phyloP scores from a whole-genome alignment of 2,888 invertebrate species.

The Sepioteuthis lessoniana region DNA sequence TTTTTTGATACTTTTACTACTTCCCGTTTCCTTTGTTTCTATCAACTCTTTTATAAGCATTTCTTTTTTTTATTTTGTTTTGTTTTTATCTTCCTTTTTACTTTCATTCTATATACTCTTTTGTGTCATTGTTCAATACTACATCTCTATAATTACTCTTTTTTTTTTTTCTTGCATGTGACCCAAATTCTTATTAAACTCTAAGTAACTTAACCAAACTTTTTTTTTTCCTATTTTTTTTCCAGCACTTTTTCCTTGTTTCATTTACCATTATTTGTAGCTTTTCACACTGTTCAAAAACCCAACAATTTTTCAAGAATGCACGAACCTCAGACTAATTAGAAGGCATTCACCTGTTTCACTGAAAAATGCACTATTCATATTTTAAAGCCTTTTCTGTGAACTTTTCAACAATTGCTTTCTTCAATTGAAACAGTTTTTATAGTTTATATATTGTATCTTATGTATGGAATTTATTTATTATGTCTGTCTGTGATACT shows the following conservation, averaged over 20 bases:
- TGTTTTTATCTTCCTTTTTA: background rate
- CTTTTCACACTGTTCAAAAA: background rate
- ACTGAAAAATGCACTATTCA: background rate
- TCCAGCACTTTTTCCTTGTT: background rate
- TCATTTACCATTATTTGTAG: background rate
- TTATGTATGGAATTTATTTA: background rate
- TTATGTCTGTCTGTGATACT: too few species aligned
- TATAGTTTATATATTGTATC: background rate
- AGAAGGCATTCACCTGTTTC: background rate
- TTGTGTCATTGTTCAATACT: background rate
- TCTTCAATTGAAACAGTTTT: background rate
- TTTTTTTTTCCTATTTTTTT: background rate
- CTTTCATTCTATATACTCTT: background rate
- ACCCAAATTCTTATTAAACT: background rate
- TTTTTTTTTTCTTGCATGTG: background rate
- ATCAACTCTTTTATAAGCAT: background rate
- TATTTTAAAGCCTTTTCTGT: background rate
- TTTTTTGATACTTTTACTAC: background rate
- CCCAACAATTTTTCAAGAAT: background rate
- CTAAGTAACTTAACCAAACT: background rate
- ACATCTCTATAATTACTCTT: background rate
- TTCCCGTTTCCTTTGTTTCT: background rate
- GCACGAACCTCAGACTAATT: background rate
- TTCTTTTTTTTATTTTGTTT: too few species aligned
- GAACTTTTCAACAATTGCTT: background rate